Base-by-base conservation (phyloP, 2,113 vertebrate genomes). In the Labeo catla region DNA sequence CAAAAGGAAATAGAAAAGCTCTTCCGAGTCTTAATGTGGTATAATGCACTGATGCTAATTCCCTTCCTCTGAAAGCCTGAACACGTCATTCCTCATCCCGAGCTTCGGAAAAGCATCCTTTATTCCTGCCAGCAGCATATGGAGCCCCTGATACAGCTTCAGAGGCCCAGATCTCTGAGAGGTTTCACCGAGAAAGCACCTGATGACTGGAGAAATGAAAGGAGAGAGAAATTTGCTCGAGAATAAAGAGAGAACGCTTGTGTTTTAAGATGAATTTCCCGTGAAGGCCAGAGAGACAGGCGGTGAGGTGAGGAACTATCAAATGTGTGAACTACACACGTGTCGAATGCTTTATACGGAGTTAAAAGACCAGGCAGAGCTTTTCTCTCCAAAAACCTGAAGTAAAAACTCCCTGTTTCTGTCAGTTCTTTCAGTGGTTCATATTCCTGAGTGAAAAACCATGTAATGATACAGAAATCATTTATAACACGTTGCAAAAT, bases 21-120 rank as follows among this genome's bases (percentile, higher is more conserved):
- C 84, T 73, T 80, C 47, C 34, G 36, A 34, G 66, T 63, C 78
- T 74, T 43, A 76, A 15, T 76, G 39, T 81, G n/a, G 65, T 13
- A 74, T 66, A 84, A 86, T 50, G 70, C 36, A 50, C 36, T 72
- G 76, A 47, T 81, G 49, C 81, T 49, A 80, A 80, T 80, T 70
- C 61, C 28, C 76, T 83, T 77, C 23, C 80, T 84, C 85, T 84
- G 57, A 76, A 86, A 36, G 81, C 81, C 34, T 63, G 84, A 54
- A 70, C 57, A 34, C 10, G 2, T 68, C 49, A 65, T 78, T 66
- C 61, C 68, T 76, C 59, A 76, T 63, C 50, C 21, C 28, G 23
- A 52, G 76, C 7, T 9, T 39, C 8, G 74, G 85, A 65, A 54
- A 76, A 80, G 57, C 78, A 80, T 80, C 57, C 8, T 57, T 78